These are phyloP conservation scores for Cyclophora albipunctata DNA, from an alignment of 2,888 invertebrate genomes.

Conservation along the genomic window DNA sequence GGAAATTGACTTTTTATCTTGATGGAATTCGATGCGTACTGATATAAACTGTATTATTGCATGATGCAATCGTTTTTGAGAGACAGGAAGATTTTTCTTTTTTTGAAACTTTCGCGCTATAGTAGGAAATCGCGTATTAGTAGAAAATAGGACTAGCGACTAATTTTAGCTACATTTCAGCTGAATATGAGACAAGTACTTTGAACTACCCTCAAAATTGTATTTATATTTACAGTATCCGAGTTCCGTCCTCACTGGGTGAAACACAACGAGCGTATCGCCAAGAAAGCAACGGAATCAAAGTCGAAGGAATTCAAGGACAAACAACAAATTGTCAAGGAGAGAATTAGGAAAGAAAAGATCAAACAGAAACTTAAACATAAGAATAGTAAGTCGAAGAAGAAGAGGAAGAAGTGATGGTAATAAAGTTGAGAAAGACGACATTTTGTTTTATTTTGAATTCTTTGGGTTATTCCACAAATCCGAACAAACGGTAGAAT, in stretches of 20 bases:
- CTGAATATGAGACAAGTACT: too few species aligned
- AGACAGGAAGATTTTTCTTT: too few species aligned
- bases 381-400: constrained; percentile 48
- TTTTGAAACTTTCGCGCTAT: not conserved
- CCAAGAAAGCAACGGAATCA: constrained; percentile 38
- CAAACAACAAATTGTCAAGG: constrained; percentile 87
- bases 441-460: too few species aligned
- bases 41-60: too few species aligned
- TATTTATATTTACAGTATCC: constrained; percentile 40
- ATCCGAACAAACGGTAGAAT: too few species aligned
- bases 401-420: constrained; percentile 39
- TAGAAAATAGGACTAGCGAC: too few species aligned
- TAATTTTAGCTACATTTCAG: too few species aligned
- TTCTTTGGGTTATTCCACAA: too few species aligned
- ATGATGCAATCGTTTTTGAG: too few species aligned
- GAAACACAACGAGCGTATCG: constrained; percentile 82
- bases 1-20: not conserved
- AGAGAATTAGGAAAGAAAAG: constrained; percentile 79
- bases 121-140: too few species aligned
- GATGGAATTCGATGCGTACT: not conserved
- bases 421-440: not conserved
- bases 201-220: too few species aligned
- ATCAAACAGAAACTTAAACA: constrained; percentile 71
- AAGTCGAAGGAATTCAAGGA: constrained; percentile 79
- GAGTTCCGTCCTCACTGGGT: constrained; percentile 84